A percentile compares a stretch with the other conserved stretches of the same genome.
These are phyloP conservation scores for Eulimnadia texana DNA, from an alignment of 1,140 invertebrate genomes.

Conservation along the genomic window DNA sequence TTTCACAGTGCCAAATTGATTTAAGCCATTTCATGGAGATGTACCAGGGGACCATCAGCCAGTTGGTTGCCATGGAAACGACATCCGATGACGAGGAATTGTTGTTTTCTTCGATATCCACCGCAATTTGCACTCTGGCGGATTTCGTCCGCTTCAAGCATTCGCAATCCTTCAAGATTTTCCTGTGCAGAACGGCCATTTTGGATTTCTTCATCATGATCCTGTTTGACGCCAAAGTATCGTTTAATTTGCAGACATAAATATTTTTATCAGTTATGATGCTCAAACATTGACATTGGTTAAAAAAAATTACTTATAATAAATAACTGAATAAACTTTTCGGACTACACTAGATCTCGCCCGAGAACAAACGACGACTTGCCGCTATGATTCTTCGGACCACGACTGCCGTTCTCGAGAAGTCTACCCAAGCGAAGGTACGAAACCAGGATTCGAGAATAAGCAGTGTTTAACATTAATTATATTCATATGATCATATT, in stretches of 20 bases:
- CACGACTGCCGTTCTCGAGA: background rate
- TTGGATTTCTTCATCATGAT: slow-evolving; percentile 10
- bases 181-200: background rate
- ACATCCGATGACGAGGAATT: too few relatives aligned
- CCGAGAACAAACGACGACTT: background rate
- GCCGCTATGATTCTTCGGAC: background rate
- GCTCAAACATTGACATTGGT: background rate
- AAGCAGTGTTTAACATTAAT: background rate
- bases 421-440: background rate
- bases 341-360: background rate
- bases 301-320: background rate
- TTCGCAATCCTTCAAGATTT: background rate
- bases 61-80: background rate
- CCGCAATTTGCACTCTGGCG: background rate
- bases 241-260: background rate
- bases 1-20: slow-evolving; percentile 41
- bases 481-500: background rate
- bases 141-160: background rate
- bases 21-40: slow-evolving; percentile 38
- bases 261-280: background rate
- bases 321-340: background rate
- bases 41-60: slow-evolving; percentile 29
- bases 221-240: slow-evolving; percentile 10
- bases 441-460: background rate
- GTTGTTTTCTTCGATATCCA: too few relatives aligned